These are phyloP conservation scores for Chaetodon trifascialis DNA, from an alignment of 2,113 vertebrate genomes.

Conservation along the genomic window DNA sequence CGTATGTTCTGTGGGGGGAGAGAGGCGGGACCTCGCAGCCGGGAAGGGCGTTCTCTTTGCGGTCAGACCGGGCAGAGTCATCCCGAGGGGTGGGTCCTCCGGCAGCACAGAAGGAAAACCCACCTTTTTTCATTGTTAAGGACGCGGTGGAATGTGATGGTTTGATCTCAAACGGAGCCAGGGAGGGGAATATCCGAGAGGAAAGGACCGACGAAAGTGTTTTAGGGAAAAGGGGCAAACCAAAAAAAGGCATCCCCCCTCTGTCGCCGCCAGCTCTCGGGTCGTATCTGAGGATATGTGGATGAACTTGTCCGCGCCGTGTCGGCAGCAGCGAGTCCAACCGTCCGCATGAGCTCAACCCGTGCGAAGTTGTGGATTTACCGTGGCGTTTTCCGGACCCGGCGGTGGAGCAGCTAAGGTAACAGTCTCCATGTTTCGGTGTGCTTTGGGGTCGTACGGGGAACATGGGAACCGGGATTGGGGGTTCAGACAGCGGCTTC, in stretches of 20 bases:
- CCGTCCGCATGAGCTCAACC: constrained; percentile 58
- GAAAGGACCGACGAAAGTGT: constrained; percentile 53
- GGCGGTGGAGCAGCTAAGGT: constrained; percentile 56
- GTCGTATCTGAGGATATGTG: constrained; percentile 49
- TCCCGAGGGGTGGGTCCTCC: constrained; percentile 83
- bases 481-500: constrained; percentile 46
- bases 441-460: not conserved
- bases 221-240: constrained; percentile 21
- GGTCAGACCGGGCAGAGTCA: constrained; percentile 81
- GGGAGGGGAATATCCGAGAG: constrained; percentile 75
- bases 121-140: constrained; percentile 87
- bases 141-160: constrained; percentile 86
- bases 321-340: constrained; percentile 60
- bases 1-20: constrained; percentile 35
- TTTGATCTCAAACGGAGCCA: constrained; percentile 78
- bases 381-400: constrained; percentile 10
- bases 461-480: not conserved
- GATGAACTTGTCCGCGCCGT: constrained; percentile 72
- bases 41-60: constrained; percentile 85
- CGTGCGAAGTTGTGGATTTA: constrained; percentile 77
- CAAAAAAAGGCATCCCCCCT: not conserved
- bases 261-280: constrained; percentile 36
- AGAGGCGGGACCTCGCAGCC: constrained; percentile 81
- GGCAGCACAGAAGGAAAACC: constrained; percentile 80
- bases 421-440: constrained; percentile 25